phyloP scores from a whole-genome alignment of 2,113 vertebrate genomes.

The Pomatorhinus ruficollis region DNA sequence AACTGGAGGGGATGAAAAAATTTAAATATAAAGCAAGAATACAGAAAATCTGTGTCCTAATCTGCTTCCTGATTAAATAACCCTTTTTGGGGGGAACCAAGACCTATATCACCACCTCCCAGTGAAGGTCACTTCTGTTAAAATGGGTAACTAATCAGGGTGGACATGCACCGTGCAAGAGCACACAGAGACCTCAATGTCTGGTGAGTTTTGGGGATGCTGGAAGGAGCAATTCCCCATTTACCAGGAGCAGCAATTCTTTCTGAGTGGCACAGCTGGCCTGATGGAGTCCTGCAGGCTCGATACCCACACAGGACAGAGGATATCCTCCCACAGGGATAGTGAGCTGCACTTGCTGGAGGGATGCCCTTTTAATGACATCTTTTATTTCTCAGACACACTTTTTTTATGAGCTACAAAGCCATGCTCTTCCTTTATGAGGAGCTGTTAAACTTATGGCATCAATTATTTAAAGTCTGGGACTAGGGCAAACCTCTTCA shows the following conservation, averaged over 20 bases:
- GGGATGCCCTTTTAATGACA: neutral
- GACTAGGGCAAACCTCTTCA: neutral
- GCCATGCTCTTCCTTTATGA: neutral
- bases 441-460: neutral
- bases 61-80: neutral
- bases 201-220: neutral
- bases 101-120: neutral
- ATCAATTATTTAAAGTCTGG: conserved; percentile 17
- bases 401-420: neutral
- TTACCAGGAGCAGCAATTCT: neutral
- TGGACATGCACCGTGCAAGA: rapidly evolving
- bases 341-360: neutral
- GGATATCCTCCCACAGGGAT: neutral
- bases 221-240: neutral
- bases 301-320: neutral
- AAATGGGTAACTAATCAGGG: neutral
- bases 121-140: neutral
- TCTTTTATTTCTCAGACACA: neutral
- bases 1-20: neutral
- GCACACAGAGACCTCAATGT: neutral
- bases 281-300: neutral
- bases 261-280: neutral
- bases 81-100: neutral
- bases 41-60: neutral
- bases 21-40: neutral